phyloP scores from a whole-genome alignment of 2,888 invertebrate species.

The Gastrophysa polygoni region DNA sequence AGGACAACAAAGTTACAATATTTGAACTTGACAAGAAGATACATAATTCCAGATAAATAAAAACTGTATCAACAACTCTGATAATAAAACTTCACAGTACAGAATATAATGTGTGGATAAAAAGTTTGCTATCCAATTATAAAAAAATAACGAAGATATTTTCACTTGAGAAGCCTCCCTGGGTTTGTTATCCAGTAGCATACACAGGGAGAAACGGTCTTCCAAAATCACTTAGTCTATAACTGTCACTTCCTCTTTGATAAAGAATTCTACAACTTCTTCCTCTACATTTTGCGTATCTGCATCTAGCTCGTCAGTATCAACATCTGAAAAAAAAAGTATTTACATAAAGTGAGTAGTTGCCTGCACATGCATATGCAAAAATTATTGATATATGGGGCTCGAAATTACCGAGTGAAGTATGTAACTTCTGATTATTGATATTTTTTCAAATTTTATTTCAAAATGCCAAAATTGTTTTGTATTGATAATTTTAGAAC shows the following conservation, averaged over 20 bases:
- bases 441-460: no score
- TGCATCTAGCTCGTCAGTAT: conserved; percentile 91
- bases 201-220: conserved; percentile 35
- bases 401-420: no score
- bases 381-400: no score
- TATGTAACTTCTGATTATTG: no score
- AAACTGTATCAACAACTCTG: conserved; percentile 13
- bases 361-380: no score
- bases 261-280: conserved; percentile 96
- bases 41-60: conserved; percentile 26
- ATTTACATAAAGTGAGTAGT: no score
- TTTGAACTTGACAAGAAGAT: conserved; percentile 14
- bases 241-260: conserved; percentile 89
- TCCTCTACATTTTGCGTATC: conserved; percentile 89
- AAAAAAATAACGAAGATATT: conserved; percentile 16
- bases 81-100: conserved; percentile 12
- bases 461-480: no score
- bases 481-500: no score
- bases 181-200: conserved; percentile 13
- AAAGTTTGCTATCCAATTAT: conserved; percentile 14
- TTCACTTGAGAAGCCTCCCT: conserved; percentile 22
- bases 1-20: conserved; percentile 19
- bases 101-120: conserved; percentile 17
- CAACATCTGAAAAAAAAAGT: conserved; percentile 77
- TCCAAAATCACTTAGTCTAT: conserved; percentile 67